Base-by-base conservation (phyloP, 2,888 invertebrate genomes). In the Meghimatium bilineatum region DNA sequence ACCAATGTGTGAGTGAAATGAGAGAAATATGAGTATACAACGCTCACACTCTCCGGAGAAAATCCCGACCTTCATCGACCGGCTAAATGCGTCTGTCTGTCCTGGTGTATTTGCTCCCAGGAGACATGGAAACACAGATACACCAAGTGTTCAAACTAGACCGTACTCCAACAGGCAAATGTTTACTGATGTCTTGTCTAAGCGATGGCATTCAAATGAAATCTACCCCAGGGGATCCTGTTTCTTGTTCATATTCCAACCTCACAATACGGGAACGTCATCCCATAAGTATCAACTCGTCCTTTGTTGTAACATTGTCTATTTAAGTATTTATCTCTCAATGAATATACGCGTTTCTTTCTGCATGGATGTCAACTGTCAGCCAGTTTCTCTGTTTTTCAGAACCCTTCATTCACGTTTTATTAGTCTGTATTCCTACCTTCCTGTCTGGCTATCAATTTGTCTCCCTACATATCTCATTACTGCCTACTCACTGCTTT, bases 401-500 rank as follows among this genome's bases (percentile, higher is more conserved):
- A n/a, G n/a, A n/a, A n/a, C n/a, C n/a, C n/a, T n/a, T n/a, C n/a
- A n/a, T n/a, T n/a, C n/a, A n/a, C n/a, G n/a, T n/a, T 69, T 36
- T 69, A 23, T 71, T 23, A 20, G 3, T 38, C 38, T 71, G 1
- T 71, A 34, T 71, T 0, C 38, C 38, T 71, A 26, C 38, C 38
- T 38, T 10, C 38, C 71, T 38, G 0, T 38, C 38, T 69, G 17
- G 14, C 36, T 69, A 36, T 69, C 69, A 36, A 23, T 69, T 17
- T 36, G 17, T 78, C 66, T 67, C 32, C 67, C 38, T 78, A 23
- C 44, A 0, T 78, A 34, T 78, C 66, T 78, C 17, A 67, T 38
- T 78, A 44, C n/a, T n/a, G n/a, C n/a, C n/a, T n/a, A n/a, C n/a
- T 69, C 69, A 49, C 32, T 69, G 32, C 69, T 49, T 79, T 49